phyloP scores from a whole-genome alignment of 53 echinoderm and acorn worm species.

The Henricia sp. region DNA sequence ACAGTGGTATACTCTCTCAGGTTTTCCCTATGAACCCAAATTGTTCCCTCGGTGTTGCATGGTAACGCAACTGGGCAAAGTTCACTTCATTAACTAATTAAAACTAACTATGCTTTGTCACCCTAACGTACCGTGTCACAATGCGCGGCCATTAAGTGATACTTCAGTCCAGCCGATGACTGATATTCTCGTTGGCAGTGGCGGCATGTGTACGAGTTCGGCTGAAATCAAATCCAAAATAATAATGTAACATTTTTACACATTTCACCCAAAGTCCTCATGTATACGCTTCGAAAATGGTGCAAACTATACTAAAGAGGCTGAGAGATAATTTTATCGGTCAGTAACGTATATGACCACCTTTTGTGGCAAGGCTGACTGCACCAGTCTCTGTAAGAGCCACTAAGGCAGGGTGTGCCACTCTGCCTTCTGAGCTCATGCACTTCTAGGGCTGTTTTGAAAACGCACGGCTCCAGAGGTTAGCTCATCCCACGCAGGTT shows the following conservation, averaged over 20 bases:
- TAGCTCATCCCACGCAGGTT: too few species aligned
- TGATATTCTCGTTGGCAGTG: slow-evolving; percentile 27
- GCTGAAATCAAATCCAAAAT: slow-evolving; percentile 1
- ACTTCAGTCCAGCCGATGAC: slow-evolving; percentile 22
- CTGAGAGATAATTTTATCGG: neutral
- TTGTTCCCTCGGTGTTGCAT: too few species aligned
- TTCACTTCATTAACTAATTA: neutral
- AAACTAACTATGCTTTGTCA: neutral
- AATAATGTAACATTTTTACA: neutral
- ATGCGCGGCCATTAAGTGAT: slow-evolving; percentile 14
- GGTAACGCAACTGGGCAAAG: neutral
- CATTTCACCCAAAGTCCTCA: neutral
- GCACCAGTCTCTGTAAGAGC: neutral
- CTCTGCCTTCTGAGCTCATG: too few species aligned
- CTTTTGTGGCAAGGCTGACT: neutral
- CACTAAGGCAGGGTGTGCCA: too few species aligned
- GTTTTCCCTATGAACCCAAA: too few species aligned
- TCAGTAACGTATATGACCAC: neutral
- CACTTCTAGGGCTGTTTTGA: too few species aligned
- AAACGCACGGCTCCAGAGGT: too few species aligned
- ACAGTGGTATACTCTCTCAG: too few species aligned
- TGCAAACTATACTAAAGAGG: neutral
- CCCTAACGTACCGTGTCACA: neutral
- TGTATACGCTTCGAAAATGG: neutral
- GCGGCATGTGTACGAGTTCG: neutral